These are phyloP conservation scores for Sciaenops ocellatus DNA, from an alignment of 2,797 vertebrate species.

Conservation along the genomic window DNA sequence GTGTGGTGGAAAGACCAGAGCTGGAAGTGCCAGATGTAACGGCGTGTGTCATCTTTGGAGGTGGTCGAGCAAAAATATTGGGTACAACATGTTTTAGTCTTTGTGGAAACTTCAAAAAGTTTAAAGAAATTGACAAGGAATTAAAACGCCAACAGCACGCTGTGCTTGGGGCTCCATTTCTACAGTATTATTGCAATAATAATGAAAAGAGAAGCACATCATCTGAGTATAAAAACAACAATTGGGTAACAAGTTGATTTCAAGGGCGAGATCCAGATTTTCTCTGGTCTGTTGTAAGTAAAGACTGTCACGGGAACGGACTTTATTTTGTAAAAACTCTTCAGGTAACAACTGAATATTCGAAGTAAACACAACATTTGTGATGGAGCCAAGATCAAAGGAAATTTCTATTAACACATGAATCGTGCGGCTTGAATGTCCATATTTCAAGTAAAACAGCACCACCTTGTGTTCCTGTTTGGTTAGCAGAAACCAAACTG, in stretches of 20 bases:
- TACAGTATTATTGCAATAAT: conserved; percentile 34
- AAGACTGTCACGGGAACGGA: neutral
- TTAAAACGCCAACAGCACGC: conserved; percentile 44
- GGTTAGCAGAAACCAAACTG: neutral
- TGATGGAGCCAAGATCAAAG: conserved; percentile 54
- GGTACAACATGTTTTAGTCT: conserved; percentile 30
- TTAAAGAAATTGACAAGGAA: conserved; percentile 51
- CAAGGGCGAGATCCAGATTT: conserved; percentile 17
- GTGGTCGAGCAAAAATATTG: conserved; percentile 10
- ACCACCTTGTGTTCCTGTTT: conserved; percentile 55
- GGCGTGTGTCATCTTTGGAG: conserved; percentile 41
- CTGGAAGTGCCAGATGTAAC: conserved; percentile 56
- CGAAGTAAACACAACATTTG: conserved; percentile 20
- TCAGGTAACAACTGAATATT: conserved; percentile 21
- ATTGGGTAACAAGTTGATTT: conserved; percentile 5
- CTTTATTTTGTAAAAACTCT: conserved; percentile 19
- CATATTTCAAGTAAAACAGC: conserved; percentile 50
- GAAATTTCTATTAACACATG: conserved; percentile 28
- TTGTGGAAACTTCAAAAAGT: conserved; percentile 57
- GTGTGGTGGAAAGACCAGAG: conserved; percentile 59
- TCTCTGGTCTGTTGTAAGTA: neutral
- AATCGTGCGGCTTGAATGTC: neutral
- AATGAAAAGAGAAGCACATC: conserved; percentile 35
- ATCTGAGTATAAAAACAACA: conserved; percentile 11
- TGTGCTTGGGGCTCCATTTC: conserved; percentile 15